Evolutionary conservation across 2,113 vertebrate genomes (phyloP).

Genomic region (Neolamprologus caudopunctatus): DNA sequence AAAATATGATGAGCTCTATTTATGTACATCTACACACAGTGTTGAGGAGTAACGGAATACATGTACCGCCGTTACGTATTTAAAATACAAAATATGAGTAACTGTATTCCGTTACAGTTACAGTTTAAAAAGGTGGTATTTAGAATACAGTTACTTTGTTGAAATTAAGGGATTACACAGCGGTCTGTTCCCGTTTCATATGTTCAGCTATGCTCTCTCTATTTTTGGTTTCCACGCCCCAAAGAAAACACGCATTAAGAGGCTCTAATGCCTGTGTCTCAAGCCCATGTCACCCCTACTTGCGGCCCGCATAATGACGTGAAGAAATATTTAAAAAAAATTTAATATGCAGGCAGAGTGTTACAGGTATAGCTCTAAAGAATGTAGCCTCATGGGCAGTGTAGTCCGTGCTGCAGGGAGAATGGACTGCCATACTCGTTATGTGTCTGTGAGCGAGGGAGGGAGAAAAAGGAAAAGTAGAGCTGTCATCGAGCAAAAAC

Average conservation of each 20-base stretch:
- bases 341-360: no score
- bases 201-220: background rate
- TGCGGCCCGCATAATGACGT: no score
- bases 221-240: background rate
- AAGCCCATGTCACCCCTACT: no score
- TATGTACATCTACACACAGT: background rate
- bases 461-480: no score
- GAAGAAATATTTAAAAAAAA: no score
- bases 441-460: no score
- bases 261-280: background rate
- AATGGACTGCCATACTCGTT: no score
- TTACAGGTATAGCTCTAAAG: fast-evolving
- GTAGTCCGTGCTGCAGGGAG: no score
- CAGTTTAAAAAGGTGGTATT: fast-evolving
- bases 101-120: fast-evolving
- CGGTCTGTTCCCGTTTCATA: background rate
- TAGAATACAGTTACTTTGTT: background rate
- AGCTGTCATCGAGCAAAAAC: fast-evolving
- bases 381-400: fast-evolving
- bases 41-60: fast-evolving
- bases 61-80: background rate
- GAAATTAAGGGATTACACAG: fast-evolving
- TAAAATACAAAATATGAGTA: background rate
- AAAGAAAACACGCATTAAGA: background rate
- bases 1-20: background rate